Base-by-base conservation (phyloP, 1,140 invertebrate species). In the Teleopsis dalmanni region DNA sequence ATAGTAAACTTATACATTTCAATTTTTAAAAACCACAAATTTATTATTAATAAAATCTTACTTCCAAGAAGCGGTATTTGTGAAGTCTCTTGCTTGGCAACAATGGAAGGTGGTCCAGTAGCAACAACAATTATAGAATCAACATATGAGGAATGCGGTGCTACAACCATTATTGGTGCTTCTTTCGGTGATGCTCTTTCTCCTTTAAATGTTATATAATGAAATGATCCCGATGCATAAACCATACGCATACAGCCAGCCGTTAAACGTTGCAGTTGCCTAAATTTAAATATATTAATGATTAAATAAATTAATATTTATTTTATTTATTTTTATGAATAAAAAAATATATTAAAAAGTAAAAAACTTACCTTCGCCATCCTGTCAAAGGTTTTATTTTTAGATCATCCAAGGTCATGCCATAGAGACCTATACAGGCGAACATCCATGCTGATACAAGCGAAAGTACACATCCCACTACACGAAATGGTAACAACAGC, bases 71-170 rank as follows among this genome's bases (percentile, higher is more conserved):
- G 77, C 33, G 88, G 87, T 58, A 90, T 79, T 47, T 78, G 72
- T 27, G 82, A 79, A 23, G 84, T 83, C 68, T 89, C 87, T 16
- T 81, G 82, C 67, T 91, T 94, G 47, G 88, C 88, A 53, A 95
- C 90, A 65, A 93, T 85, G 61, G 86, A 88, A 4, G 90, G 88
- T 19, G 85, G 85, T 22, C 84, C 83, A 49, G 91, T 78, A 55
- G 83, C 80, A 51, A 90, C 81, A 50, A 90, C 83, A 51, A 84
- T 79, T 51, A 95, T 79, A 45, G 88, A 85, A 73, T 95, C 92
- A 73, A 91, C 87, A 78, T 88, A 93, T 47, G 85, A 84, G 18
- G 91, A 95, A 72, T 95, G 92, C 7, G 92, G 91, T 16, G 89
- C 89, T 38, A 91, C 78, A n/a, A 83, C 84, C 47, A 95, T 72